phyloP scores from a whole-genome alignment of 2,888 invertebrate species.

The Pseudococcus longispinus region DNA sequence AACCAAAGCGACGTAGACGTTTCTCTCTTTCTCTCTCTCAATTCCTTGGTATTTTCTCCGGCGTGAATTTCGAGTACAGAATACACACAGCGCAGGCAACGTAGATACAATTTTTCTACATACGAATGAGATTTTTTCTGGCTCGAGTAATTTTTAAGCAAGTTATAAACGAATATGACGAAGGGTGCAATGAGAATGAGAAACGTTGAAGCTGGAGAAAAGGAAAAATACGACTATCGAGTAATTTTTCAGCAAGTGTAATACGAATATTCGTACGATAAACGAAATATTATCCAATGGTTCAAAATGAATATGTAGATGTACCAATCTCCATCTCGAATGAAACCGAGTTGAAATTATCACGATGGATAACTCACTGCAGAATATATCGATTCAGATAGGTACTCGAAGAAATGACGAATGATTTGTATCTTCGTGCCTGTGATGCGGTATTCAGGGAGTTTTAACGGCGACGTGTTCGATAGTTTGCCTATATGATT shows the following conservation, averaged over 20 bases:
- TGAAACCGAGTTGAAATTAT: constrained; percentile 1
- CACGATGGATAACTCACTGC: not conserved
- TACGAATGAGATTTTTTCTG: not conserved
- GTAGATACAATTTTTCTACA: not conserved
- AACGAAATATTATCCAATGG: not conserved
- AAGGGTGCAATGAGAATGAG: constrained; percentile 1
- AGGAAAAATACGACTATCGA: not conserved
- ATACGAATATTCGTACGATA: no score
- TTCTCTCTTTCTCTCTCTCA: not conserved
- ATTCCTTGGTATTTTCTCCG: not conserved
- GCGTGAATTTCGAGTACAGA: not conserved
- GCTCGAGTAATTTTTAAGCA: not conserved
- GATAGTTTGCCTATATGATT: not conserved
- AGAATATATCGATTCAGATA: not conserved
- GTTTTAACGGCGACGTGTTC: not conserved
- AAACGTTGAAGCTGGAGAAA: not conserved
- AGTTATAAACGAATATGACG: not conserved
- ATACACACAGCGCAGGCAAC: not conserved
- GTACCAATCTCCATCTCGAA: not conserved
- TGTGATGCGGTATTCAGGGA: not conserved
- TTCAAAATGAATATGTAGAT: not conserved
- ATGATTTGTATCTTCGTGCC: not conserved
- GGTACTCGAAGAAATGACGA: not conserved
- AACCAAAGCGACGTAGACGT: not conserved
- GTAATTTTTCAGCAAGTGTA: not conserved